Base-by-base conservation (phyloP, 2,797 vertebrate species). In the Tenualosa ilisha region DNA sequence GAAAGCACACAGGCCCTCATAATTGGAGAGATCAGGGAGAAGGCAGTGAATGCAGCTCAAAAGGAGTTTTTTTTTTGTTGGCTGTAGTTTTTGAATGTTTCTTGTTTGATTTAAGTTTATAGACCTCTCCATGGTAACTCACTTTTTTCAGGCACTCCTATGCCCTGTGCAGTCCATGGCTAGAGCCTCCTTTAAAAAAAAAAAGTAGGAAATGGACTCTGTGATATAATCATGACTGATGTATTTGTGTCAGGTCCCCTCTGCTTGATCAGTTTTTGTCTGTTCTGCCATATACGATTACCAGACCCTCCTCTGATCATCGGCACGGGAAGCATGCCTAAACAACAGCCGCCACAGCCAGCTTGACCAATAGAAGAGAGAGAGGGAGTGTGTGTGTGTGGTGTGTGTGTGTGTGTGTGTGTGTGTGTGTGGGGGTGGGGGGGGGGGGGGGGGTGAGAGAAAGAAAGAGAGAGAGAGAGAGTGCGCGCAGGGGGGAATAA, bases 401-500 rank as follows among this genome's bases (percentile, higher is more conserved):
- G n/a, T n/a, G n/a, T n/a, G n/a, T n/a, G n/a, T n/a, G n/a, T n/a
- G n/a, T n/a, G n/a, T n/a, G n/a, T 0, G 65, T 13, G 65, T 37
- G 24, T 68, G 9, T 68, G 63, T 37, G 63, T 68, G 26, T 31
- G n/a, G n/a, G n/a, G n/a, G n/a, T 11, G 15, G 65, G 13, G 65
- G 37, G 65, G 40, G 31, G 17, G 31, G 7, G 61, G 83, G 84
- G 6, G 24, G 68, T 0, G 68, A 4, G 68, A 15, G 68, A 43
- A 17, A 22, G 40, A 22, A 6, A 22, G 51, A n/a, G 2, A 82
- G 24, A 65, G 86, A 13, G 54, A 79, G 68, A 65, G 81, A 79
- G 86, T 85, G 63, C 54, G n/a, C 49, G 72, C 59, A 85, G 86
- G 65, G 53, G 54, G 84, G 65, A 83, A 86, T 81, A 81, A 85